Percentiles rank a stretch among this genome's conserved stretches.
phyloP scores from a whole-genome alignment of 2,797 vertebrate species.

The Manis crassicaudata region DNA sequence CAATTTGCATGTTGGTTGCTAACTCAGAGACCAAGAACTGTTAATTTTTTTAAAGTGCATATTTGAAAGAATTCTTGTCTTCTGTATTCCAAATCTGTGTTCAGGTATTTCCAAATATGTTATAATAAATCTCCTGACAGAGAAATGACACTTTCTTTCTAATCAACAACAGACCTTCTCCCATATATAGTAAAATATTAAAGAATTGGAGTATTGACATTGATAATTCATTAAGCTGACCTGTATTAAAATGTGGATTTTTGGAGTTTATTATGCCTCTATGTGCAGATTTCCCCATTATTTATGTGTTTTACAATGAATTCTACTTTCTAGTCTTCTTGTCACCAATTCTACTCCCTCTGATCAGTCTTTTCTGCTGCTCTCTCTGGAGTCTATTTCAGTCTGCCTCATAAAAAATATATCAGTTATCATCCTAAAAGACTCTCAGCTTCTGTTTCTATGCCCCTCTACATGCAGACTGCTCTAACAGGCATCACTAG shows the following conservation, averaged over 20 bases:
- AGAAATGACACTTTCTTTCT: conserved; percentile 31
- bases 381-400: conserved; percentile 74
- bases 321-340: conserved; percentile 61
- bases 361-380: conserved; percentile 34
- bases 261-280: not conserved
- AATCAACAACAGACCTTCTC: conserved; percentile 14
- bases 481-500: not conserved
- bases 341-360: conserved; percentile 64
- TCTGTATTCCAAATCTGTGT: conserved; percentile 41
- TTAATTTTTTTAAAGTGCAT: not conserved
- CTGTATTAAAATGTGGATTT: conserved; percentile 30
- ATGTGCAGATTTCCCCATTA: not conserved
- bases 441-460: conserved; percentile 38
- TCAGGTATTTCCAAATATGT: not conserved
- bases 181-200: conserved; percentile 44
- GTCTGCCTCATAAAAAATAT: conserved; percentile 67
- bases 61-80: not conserved
- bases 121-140: not conserved
- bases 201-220: conserved; percentile 49
- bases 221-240: conserved; percentile 60
- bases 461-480: not conserved
- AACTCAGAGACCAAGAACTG: not conserved
- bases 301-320: conserved; percentile 51
- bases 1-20: not conserved
- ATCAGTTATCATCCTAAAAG: conserved; percentile 73